Conservation (phyloP, 2,797 vertebrate species). For the Hydrophis major region DNA sequence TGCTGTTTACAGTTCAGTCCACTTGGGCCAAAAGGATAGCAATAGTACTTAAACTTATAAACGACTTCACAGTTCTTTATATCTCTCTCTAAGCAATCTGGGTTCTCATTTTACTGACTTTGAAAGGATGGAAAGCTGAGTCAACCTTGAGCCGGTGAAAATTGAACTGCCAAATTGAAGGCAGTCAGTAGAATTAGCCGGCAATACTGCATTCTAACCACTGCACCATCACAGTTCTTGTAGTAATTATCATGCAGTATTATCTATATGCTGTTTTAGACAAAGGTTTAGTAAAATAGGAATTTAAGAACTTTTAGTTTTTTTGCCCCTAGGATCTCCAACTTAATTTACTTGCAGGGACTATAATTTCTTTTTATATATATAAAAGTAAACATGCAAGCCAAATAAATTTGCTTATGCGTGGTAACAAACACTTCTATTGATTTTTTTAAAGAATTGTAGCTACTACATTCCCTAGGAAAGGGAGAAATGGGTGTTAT, state of each 20-base stretch:
- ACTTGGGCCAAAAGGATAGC: not conserved
- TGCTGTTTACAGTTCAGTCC: not conserved
- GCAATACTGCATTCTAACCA: not conserved
- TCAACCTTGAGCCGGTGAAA: not conserved
- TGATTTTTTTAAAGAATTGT: not conserved
- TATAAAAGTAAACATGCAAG: not conserved
- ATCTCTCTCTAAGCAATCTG: not conserved
- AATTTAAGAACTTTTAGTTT: not conserved
- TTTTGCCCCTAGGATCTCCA: not conserved
- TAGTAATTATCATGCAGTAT: not conserved
- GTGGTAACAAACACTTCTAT: not conserved
- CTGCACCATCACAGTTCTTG: not conserved
- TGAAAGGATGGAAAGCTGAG: not conserved
- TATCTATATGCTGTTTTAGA: not conserved
- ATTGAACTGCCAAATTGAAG: not conserved
- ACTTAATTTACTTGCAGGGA: not conserved
- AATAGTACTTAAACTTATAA: not conserved
- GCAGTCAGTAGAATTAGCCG: not conserved
- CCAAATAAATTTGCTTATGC: not conserved
- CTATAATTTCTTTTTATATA: not conserved
- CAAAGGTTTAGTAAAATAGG: not conserved
- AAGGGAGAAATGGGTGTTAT: not conserved
- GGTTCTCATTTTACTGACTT: not conserved
- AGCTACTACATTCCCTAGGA: too few relatives aligned
- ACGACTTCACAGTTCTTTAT: not conserved